phyloP scores from a whole-genome alignment of 1,140 invertebrate species.

The Sminthurinus signatus region DNA sequence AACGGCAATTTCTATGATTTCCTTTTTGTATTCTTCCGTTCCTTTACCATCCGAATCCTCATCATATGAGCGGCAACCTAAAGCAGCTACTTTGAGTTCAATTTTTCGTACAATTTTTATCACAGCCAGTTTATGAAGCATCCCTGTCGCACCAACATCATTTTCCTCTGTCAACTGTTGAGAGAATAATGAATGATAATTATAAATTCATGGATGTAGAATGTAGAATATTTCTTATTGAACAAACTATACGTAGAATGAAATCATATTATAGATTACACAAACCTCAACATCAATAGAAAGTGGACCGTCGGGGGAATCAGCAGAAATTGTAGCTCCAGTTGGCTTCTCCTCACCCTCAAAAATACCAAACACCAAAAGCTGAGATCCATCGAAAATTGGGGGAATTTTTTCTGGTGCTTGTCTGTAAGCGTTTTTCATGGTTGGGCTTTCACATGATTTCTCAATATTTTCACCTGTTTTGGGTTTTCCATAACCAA shows the following conservation, averaged over 20 bases:
- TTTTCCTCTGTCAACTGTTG: constrained; percentile 18
- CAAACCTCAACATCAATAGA: constrained; percentile 23
- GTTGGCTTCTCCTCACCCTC: constrained; percentile 12
- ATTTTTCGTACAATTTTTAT: constrained; percentile 41
- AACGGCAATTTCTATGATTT: constrained; percentile 33
- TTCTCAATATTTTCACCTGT: not conserved
- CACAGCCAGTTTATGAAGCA: constrained; percentile 37
- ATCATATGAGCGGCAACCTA: not conserved
- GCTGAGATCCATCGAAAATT: constrained; percentile 38
- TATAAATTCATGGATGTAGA: not conserved
- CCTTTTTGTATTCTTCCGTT: constrained; percentile 18
- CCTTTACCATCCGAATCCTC: not conserved
- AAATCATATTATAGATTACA: constrained; percentile 29
- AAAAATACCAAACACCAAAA: constrained; percentile 28
- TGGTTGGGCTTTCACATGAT: constrained; percentile 16
- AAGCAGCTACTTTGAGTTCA: constrained; percentile 30
- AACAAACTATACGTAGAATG: constrained; percentile 27
- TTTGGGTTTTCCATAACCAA: constrained; percentile 31
- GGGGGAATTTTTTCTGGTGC: constrained; percentile 27
- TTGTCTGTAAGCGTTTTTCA: constrained; percentile 20
- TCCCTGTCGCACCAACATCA: constrained; percentile 17
- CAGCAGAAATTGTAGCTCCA: constrained; percentile 25
- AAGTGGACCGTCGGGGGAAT: constrained; percentile 36
- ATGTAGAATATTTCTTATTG: constrained; percentile 21
- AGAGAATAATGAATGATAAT: too few relatives aligned